A percentile compares a stretch with the other conserved stretches of the same genome.
phyloP scores from a whole-genome alignment of 2,113 vertebrate genomes.

The Silurus asotus region DNA sequence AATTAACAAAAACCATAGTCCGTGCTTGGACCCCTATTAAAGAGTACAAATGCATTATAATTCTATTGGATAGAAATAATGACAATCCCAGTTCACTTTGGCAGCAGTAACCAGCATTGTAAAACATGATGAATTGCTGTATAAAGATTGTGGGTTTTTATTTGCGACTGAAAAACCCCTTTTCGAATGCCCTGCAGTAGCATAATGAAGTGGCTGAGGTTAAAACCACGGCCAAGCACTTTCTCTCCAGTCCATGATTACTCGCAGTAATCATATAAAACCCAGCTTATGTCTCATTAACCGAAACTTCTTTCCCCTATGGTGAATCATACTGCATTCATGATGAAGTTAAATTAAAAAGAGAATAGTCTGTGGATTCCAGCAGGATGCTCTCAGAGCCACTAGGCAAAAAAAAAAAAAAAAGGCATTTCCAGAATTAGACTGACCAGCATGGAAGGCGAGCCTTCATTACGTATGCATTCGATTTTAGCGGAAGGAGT shows the following conservation, averaged over 20 bases:
- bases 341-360: slow-evolving; percentile 41
- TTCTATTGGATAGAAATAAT: neutral
- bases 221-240: neutral
- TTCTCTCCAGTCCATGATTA: slow-evolving; percentile 29
- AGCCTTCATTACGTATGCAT: slow-evolving; percentile 40
- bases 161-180: neutral
- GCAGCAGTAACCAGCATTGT: neutral
- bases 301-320: slow-evolving; percentile 1
- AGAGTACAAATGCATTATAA: neutral
- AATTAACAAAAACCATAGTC: neutral
- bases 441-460: slow-evolving; percentile 20
- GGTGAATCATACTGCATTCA: slow-evolving; percentile 34
- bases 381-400: slow-evolving; percentile 11
- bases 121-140: neutral
- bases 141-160: neutral
- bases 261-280: slow-evolving; percentile 33
- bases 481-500: slow-evolving; percentile 39
- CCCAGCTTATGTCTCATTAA: slow-evolving; percentile 38
- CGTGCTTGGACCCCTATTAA: neutral
- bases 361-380: neutral
- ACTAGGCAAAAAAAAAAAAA: slow-evolving; percentile 6
- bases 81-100: neutral
- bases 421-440: slow-evolving; percentile 4
- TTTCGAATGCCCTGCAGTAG: too few relatives aligned
- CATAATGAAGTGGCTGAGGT: neutral